These are phyloP conservation scores for Neomonachus schauinslandi DNA, from an alignment of 2,113 vertebrate species.

Conservation along the genomic window DNA sequence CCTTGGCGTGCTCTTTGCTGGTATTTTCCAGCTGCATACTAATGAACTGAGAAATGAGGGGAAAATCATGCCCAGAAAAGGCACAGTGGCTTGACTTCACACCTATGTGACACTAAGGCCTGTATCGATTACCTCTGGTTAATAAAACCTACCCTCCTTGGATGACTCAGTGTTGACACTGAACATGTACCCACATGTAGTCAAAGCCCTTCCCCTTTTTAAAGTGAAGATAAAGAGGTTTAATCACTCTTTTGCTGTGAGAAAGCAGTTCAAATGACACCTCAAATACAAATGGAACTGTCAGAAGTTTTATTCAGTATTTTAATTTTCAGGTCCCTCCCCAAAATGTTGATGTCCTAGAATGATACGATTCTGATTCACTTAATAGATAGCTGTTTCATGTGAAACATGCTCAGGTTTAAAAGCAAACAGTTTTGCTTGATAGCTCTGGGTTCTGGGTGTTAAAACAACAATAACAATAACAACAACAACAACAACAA, in stretches of 20 bases:
- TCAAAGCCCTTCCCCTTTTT: background rate
- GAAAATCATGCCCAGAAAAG: slow-evolving; percentile 44
- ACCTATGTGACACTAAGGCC: slow-evolving; percentile 23
- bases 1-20: background rate
- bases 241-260: slow-evolving; percentile 61
- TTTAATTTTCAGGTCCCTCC: slow-evolving; percentile 64
- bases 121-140: slow-evolving; percentile 23
- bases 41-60: slow-evolving; percentile 17
- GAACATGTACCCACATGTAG: slow-evolving; percentile 36
- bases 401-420: slow-evolving; percentile 2
- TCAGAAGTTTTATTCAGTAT: slow-evolving; percentile 63
- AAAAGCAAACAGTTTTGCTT: slow-evolving; percentile 25
- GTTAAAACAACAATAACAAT: background rate
- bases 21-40: slow-evolving; percentile 71
- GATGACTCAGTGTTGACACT: slow-evolving; percentile 69
- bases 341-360: slow-evolving; percentile 62
- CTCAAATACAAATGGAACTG: slow-evolving; percentile 66
- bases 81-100: background rate
- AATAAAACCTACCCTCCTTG: slow-evolving; percentile 40
- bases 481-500: background rate
- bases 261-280: slow-evolving; percentile 72
- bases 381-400: slow-evolving; percentile 60
- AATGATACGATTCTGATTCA: slow-evolving; percentile 71
- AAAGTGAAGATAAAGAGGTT: background rate
- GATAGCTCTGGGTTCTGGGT: background rate